Conservation (phyloP, 2,797 vertebrate genomes). For the Margarornis squamiger region DNA sequence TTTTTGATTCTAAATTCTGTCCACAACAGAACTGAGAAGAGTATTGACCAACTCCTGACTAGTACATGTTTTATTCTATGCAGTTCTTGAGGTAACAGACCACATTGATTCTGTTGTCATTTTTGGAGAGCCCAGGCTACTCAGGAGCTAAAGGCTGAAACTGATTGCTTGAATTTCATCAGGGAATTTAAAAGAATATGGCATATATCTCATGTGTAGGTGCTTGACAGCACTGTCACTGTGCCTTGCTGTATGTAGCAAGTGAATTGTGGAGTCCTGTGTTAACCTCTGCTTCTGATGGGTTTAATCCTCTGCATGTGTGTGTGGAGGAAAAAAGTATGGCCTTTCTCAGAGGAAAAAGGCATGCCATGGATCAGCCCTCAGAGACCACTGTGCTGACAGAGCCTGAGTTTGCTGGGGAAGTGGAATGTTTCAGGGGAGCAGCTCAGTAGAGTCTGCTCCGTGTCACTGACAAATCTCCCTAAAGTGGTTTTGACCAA, state of each 20-base stretch:
- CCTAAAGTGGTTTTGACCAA: not conserved
- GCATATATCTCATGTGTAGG: accelerated
- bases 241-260: not conserved
- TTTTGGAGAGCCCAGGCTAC: not conserved
- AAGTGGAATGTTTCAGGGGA: not conserved
- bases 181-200: not conserved
- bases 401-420: not conserved
- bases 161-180: not conserved
- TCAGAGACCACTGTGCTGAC: not conserved
- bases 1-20: not conserved
- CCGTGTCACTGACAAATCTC: not conserved
- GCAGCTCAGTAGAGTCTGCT: not conserved
- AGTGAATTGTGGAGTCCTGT: not conserved
- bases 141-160: not conserved
- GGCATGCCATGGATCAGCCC: not conserved
- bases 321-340: not conserved
- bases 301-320: not conserved
- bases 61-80: not conserved
- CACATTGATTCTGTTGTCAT: not conserved
- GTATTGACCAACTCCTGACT: not conserved
- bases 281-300: not conserved
- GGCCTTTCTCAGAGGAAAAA: not conserved
- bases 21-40: not conserved
- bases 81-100: not conserved
- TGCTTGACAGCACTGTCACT: not conserved